These are phyloP conservation scores for Antidorcas marsupialis DNA, from an alignment of 2,113 vertebrate genomes.

Conservation along the genomic window DNA sequence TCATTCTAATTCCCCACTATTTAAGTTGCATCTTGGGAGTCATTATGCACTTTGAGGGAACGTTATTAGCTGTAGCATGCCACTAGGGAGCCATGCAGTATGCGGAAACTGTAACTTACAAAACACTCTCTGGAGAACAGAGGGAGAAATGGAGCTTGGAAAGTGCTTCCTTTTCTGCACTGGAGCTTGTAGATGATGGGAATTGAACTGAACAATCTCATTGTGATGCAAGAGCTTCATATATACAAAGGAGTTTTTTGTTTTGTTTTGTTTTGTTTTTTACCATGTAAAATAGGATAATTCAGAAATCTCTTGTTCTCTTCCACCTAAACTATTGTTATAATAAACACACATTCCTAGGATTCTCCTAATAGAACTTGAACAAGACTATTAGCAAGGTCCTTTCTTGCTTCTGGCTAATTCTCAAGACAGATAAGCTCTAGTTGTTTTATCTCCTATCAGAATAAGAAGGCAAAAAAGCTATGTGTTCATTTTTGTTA, in stretches of 20 bases:
- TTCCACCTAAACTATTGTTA: neutral
- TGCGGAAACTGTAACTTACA: constrained; percentile 36
- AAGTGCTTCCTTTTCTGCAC: neutral
- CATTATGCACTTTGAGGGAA: constrained; percentile 28
- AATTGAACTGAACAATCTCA: constrained; percentile 5
- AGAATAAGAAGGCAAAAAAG: neutral
- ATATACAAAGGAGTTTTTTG: neutral
- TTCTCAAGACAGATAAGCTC: neutral
- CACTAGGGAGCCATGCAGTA: constrained; percentile 8
- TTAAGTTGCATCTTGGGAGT: constrained; percentile 53
- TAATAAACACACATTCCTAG: neutral
- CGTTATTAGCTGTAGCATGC: neutral
- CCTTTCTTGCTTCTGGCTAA: neutral
- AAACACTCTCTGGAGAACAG: constrained; percentile 33
- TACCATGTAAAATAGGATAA: neutral
- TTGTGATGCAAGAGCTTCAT: neutral
- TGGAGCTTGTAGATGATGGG: neutral
- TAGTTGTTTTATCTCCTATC: neutral
- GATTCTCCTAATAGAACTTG: neutral
- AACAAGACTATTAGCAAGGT: neutral
- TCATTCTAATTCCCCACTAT: constrained; percentile 49
- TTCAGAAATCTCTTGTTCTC: neutral
- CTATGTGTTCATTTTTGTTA: neutral
- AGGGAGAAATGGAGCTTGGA: neutral
- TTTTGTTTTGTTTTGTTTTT: neutral